A percentile compares a stretch with the other conserved stretches of the same genome.
phyloP scores from a whole-genome alignment of 2,113 vertebrate genomes.

The Urocynchramus pylzowi region DNA sequence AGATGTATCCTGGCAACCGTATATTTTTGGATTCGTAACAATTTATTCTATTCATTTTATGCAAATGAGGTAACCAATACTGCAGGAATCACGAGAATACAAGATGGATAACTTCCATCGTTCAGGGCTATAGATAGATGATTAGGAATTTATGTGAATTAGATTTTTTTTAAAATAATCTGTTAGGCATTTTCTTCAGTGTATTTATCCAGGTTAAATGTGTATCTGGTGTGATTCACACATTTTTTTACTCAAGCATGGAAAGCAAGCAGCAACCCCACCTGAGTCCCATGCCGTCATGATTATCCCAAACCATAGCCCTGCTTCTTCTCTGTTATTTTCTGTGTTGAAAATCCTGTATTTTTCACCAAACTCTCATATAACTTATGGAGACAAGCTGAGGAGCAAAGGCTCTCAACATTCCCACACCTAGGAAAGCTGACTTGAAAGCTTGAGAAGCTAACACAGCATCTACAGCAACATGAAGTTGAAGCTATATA shows the following conservation, averaged over 20 bases:
- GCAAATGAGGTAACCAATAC: constrained; percentile 67
- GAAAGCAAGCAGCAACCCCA: not conserved
- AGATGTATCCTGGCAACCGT: constrained; percentile 79
- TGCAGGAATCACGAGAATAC: constrained; percentile 47
- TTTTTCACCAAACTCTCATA: not conserved
- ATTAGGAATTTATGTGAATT: not conserved
- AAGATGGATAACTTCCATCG: constrained; percentile 6
- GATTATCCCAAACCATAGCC: not conserved
- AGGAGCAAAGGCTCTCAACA: not conserved
- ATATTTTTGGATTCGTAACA: constrained; percentile 75
- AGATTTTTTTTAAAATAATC: not conserved
- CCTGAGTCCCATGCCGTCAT: not conserved
- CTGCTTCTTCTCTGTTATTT: not conserved
- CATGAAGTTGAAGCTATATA: not conserved
- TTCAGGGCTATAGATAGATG: constrained; percentile 20
- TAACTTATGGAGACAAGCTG: not conserved
- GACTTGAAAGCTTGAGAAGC: not conserved
- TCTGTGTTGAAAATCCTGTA: not conserved
- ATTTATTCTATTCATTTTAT: constrained; percentile 78
- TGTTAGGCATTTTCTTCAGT: not conserved
- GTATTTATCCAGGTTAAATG: not conserved
- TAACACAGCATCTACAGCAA: not conserved
- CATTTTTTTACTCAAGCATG: not conserved
- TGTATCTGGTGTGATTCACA: not conserved
- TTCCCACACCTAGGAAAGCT: not conserved